Evolutionary conservation across 2,888 invertebrate species (phyloP).

Genomic region (Anoplius nigerrimus): DNA sequence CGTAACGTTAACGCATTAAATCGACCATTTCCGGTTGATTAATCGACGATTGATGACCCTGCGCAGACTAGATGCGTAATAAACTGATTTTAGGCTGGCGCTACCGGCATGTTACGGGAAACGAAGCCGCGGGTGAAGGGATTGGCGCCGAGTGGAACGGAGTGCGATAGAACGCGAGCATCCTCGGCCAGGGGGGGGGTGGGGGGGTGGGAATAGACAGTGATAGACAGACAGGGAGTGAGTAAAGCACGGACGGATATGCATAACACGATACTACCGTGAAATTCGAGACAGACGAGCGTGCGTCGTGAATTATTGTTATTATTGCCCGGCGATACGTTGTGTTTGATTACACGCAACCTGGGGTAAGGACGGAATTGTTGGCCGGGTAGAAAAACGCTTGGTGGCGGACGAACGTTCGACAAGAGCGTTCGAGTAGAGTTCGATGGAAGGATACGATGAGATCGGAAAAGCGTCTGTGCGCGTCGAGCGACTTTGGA

Average conservation of each 20-base stretch:
- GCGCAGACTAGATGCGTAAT: slow-evolving; percentile 54
- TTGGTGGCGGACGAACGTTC: too few species aligned
- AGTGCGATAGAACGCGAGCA: too few species aligned
- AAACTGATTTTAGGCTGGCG: slow-evolving; percentile 38
- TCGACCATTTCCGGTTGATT: slow-evolving; percentile 60
- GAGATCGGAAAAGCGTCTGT: too few species aligned
- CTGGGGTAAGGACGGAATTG: too few species aligned
- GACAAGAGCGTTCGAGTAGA: too few species aligned
- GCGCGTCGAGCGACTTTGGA: too few species aligned
- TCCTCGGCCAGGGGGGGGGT: too few species aligned
- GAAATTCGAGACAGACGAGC: slow-evolving; percentile 28
- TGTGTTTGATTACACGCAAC: slow-evolving; percentile 23
- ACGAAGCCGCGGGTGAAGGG: neutral
- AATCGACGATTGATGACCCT: slow-evolving; percentile 61
- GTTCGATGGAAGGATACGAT: too few species aligned
- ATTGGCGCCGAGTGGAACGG: neutral
- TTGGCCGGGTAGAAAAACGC: too few species aligned
- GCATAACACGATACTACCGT: slow-evolving; percentile 17
- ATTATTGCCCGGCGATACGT: slow-evolving; percentile 3
- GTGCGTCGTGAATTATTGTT: slow-evolving; percentile 16
- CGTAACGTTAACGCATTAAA: slow-evolving; percentile 60
- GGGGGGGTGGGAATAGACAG: too few species aligned
- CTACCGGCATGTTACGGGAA: slow-evolving; percentile 13
- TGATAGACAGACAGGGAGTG: too few species aligned
- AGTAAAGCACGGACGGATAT: slow-evolving; percentile 21